Conservation (phyloP, 2,888 invertebrate species). For the Seladonia tumulorum region DNA sequence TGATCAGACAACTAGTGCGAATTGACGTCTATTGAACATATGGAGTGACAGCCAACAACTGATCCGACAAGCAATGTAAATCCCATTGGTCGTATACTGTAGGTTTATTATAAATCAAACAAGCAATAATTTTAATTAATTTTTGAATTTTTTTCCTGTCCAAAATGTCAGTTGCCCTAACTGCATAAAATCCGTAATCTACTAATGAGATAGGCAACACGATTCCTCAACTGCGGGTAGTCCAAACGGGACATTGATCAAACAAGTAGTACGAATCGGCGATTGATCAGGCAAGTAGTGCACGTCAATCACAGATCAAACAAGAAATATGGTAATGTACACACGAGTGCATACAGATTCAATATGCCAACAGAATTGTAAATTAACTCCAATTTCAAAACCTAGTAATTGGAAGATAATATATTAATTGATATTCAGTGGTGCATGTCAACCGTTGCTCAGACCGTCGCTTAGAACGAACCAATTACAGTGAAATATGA, state of each 20-base stretch:
- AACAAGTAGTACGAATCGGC: not conserved
- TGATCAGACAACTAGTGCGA: not conserved
- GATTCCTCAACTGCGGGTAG: not conserved
- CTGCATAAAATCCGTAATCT: not conserved
- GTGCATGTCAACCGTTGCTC: not conserved
- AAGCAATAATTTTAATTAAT: no score
- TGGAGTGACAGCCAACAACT: not conserved
- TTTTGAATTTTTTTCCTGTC: no score
- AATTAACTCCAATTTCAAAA: not conserved
- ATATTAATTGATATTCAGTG: not conserved
- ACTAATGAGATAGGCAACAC: not conserved
- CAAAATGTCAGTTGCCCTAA: not conserved
- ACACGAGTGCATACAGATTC: not conserved
- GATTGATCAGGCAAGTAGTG: not conserved
- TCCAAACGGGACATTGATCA: not conserved
- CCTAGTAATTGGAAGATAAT: not conserved
- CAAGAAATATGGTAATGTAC: constrained; percentile 3
- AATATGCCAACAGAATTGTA: not conserved
- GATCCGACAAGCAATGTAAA: no score
- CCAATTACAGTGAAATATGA: not conserved
- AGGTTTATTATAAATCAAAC: no score
- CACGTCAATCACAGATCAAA: not conserved
- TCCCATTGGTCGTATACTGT: no score
- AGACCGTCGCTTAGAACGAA: not conserved
- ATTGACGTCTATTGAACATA: not conserved